Percentiles rank a stretch among this genome's conserved stretches.
Evolutionary conservation across 2,888 invertebrate genomes (phyloP).

Genomic region (Xanthorhoe spadicearia): DNA sequence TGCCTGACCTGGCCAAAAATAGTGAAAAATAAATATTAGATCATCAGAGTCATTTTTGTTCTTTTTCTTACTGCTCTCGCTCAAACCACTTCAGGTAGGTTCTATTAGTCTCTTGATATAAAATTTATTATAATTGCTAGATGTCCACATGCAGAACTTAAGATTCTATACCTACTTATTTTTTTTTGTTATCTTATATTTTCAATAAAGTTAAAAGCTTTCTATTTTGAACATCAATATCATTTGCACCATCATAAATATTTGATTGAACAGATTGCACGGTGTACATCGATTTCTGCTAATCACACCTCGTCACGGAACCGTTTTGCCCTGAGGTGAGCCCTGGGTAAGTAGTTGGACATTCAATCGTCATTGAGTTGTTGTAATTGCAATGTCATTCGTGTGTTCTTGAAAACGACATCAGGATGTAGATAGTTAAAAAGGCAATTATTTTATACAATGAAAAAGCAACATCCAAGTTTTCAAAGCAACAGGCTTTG

Average conservation of each 20-base stretch:
- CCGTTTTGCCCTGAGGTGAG: constrained; percentile 46
- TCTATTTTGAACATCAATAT: constrained; percentile 8
- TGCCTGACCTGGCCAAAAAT: no score
- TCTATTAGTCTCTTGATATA: no score
- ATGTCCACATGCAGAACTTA: no score
- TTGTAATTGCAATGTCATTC: constrained; percentile 2
- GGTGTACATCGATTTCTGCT: constrained; percentile 48
- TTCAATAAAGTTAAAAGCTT: background rate
- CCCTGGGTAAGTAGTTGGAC: constrained; percentile 4
- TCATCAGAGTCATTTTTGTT: no score
- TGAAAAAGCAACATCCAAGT: background rate
- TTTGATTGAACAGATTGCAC: constrained; percentile 48
- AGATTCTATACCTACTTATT: no score
- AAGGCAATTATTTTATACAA: background rate
- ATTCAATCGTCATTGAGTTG: constrained; percentile 24
- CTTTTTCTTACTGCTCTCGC: no score
- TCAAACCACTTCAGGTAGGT: no score
- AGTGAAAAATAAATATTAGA: no score
- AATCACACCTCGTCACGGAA: constrained; percentile 64
- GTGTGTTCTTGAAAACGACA: constrained; percentile 7
- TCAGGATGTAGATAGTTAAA: background rate
- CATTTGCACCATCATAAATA: constrained; percentile 42
- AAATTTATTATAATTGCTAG: background rate
- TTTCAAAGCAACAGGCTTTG: background rate
- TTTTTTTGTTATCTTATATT: no score